These are phyloP conservation scores for Stenichneumon culpator DNA, from an alignment of 2,888 invertebrate genomes.

Conservation along the genomic window DNA sequence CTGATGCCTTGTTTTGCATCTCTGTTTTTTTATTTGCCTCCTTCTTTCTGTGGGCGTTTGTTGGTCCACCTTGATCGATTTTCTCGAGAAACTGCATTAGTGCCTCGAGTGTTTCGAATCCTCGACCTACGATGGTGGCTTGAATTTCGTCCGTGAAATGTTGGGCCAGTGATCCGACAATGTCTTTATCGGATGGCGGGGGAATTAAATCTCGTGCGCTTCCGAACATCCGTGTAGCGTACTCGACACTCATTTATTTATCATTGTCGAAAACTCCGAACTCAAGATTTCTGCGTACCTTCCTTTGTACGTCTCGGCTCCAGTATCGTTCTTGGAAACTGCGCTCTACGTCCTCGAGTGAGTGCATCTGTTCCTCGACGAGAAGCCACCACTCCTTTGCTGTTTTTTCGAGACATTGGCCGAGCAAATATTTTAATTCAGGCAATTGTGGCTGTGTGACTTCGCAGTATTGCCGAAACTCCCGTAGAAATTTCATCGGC, in stretches of 20 bases:
- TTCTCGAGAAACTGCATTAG: not conserved
- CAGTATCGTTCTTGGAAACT: no score
- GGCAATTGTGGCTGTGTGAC: not conserved
- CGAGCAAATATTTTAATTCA: not conserved
- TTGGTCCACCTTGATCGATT: conserved; percentile 1
- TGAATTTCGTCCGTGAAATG: not conserved
- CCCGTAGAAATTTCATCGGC: no score
- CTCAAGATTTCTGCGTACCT: no score
- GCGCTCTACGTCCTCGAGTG: not conserved
- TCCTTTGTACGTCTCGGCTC: not conserved
- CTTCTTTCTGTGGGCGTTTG: not conserved
- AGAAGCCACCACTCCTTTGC: conserved; percentile 20
- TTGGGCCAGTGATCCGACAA: not conserved
- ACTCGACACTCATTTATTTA: no score
- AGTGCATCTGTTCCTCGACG: not conserved
- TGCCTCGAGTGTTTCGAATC: not conserved
- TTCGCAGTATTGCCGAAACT: not conserved
- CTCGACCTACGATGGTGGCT: conserved; percentile 1
- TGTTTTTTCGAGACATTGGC: not conserved
- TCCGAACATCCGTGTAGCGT: no score
- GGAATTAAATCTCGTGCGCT: no score
- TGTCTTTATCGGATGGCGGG: not conserved
- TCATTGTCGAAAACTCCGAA: no score
- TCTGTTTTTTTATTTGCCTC: not conserved
- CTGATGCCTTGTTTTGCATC: not conserved